Percentiles rank a stretch among this genome's conserved stretches.
Conservation (phyloP, 2,888 invertebrate species). For the Eristalis tenax region DNA sequence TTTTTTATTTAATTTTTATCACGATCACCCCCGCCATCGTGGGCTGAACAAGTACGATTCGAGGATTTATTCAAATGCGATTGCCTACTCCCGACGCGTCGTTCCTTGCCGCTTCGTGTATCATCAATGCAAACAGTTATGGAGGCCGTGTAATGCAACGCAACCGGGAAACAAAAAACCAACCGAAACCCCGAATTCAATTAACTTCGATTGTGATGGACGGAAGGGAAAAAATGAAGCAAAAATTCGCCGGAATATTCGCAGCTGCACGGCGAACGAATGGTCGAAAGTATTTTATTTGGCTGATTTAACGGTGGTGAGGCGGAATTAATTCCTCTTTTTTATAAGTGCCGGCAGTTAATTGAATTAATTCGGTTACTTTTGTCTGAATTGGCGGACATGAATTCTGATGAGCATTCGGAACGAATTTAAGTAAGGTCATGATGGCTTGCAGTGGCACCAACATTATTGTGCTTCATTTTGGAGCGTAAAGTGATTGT, state of each 20-base stretch:
- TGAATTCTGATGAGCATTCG: background rate
- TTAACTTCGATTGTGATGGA: slow-evolving; percentile 35
- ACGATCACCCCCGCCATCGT: background rate
- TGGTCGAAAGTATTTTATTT: slow-evolving; percentile 11
- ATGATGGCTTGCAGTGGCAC: no score
- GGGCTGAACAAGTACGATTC: slow-evolving; percentile 19
- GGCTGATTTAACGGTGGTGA: background rate
- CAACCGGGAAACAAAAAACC: background rate
- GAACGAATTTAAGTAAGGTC: no score
- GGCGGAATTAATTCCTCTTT: slow-evolving; percentile 4
- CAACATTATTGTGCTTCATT: no score
- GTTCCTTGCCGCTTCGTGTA: slow-evolving; percentile 12
- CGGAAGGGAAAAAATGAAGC: background rate
- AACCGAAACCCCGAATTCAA: slow-evolving; percentile 29
- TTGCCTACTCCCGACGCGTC: slow-evolving; percentile 22
- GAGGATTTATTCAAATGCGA: slow-evolving; percentile 37
- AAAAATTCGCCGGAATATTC: background rate
- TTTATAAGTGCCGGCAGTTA: background rate
- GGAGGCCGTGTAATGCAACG: slow-evolving; percentile 16
- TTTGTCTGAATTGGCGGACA: background rate
- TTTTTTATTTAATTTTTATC: background rate
- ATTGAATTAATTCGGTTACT: slow-evolving; percentile 24
- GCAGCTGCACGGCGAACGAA: slow-evolving; percentile 18
- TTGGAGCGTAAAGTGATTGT: no score
- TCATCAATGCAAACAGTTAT: slow-evolving; percentile 23